phyloP scores from a whole-genome alignment of 2,113 vertebrate genomes.

The Opisthocomus hoazin region DNA sequence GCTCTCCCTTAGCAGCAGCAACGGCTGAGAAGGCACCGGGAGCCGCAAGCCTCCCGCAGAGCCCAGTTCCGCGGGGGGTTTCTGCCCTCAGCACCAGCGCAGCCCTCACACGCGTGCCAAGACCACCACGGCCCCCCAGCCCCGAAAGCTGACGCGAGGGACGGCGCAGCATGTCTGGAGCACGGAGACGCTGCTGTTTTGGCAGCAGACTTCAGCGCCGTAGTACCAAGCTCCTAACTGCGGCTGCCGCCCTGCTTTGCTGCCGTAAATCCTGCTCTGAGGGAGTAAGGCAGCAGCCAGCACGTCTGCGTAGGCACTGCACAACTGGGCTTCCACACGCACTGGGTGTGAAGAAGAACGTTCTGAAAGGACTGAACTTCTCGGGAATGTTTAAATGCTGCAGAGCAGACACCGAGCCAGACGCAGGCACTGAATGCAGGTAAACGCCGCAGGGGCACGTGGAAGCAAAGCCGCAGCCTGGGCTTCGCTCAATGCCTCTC shows the following conservation, averaged over 20 bases:
- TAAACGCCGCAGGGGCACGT: conserved; percentile 28
- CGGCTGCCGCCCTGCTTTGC: conserved; percentile 17
- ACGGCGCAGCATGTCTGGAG: neutral
- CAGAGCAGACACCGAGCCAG: conserved; percentile 27
- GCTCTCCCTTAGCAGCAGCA: neutral
- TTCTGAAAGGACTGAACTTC: conserved; percentile 47
- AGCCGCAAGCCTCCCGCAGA: neutral
- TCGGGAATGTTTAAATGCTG: conserved; percentile 38
- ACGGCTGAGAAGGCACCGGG: neutral
- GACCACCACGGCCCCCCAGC: neutral
- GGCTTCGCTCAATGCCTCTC: conserved; percentile 25
- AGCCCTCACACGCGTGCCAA: rapidly evolving
- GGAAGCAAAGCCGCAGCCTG: conserved; percentile 38
- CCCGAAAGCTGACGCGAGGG: neutral
- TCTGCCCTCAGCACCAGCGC: neutral
- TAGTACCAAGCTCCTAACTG: neutral
- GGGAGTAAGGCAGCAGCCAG: conserved; percentile 30
- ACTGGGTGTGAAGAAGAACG: conserved; percentile 32
- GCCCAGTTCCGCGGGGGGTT: neutral
- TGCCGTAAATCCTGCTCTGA: neutral
- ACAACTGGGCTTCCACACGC: conserved; percentile 28
- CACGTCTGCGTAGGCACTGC: conserved; percentile 26
- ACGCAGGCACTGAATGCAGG: conserved; percentile 35
- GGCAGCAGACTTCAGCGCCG: neutral
- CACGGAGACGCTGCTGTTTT: neutral